Percentiles rank a stretch among this genome's conserved stretches.
These are phyloP conservation scores for Caenorhabditis angaria DNA, from an alignment of 2,888 invertebrate genomes.

Conservation along the genomic window DNA sequence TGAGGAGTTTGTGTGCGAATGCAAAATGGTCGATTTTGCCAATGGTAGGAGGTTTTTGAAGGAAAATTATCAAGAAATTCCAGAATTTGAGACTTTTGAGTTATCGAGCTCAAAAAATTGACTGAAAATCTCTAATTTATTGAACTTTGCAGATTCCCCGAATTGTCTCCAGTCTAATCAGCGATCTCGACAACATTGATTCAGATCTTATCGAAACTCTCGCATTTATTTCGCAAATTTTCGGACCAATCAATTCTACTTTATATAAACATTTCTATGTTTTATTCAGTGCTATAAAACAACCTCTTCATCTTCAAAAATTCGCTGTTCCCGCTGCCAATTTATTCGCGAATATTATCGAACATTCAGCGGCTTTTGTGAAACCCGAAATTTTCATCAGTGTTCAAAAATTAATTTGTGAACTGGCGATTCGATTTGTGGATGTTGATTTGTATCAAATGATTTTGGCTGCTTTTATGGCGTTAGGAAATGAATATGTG, in stretches of 20 bases:
- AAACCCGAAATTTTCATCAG: slow-evolving; percentile 44
- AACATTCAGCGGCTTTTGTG: slow-evolving; percentile 26
- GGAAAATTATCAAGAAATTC: no score
- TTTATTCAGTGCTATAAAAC: slow-evolving; percentile 38
- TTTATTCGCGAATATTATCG: slow-evolving; percentile 35
- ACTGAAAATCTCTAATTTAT: not conserved
- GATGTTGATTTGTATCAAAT: slow-evolving; percentile 35
- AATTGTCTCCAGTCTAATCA: slow-evolving; percentile 40
- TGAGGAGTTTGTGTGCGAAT: slow-evolving; percentile 24
- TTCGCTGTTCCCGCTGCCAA: slow-evolving; percentile 28
- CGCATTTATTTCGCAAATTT: slow-evolving; percentile 23
- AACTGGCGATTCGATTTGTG: slow-evolving; percentile 32
- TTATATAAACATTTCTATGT: slow-evolving; percentile 50
- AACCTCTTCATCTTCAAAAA: slow-evolving; percentile 35
- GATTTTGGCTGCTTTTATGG: slow-evolving; percentile 45
- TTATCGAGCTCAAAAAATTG: not conserved
- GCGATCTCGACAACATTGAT: slow-evolving; percentile 31
- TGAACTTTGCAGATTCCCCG: slow-evolving; percentile 32
- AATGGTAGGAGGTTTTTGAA: no score
- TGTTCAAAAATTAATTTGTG: slow-evolving; percentile 43
- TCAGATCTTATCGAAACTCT: slow-evolving; percentile 35
- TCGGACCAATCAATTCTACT: slow-evolving; percentile 42
- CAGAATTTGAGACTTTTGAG: no score
- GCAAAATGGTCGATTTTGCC: slow-evolving; percentile 29
- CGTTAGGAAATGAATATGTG: slow-evolving; percentile 46